Evolutionary conservation across 2,888 invertebrate genomes (phyloP).

Genomic region (Lumbricus terrestris): DNA sequence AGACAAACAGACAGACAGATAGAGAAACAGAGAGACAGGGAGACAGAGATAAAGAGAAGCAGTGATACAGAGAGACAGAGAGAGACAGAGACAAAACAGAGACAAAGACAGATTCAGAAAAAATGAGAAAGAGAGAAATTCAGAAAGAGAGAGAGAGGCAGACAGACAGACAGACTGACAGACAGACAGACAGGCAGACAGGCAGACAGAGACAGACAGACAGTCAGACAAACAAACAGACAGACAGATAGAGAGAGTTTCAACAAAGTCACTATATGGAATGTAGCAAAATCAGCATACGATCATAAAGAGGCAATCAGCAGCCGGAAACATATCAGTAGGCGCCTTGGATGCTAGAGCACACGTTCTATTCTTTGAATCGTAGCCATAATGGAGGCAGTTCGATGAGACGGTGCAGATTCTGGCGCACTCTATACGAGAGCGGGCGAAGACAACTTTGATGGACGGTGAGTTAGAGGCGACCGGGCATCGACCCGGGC

Average conservation of each 20-base stretch:
- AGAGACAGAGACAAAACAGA: no score
- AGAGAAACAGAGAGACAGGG: neutral
- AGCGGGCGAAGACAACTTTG: neutral
- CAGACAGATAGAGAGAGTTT: no score
- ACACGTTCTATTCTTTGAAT: neutral
- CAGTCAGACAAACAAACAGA: no score
- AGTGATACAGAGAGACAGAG: no score
- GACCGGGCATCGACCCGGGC: neutral
- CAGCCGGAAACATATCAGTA: neutral
- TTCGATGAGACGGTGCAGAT: neutral
- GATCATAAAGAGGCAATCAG: neutral
- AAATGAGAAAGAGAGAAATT: no score
- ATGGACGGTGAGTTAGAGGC: neutral
- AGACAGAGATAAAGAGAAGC: neutral
- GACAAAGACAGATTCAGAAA: no score
- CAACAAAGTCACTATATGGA: neutral
- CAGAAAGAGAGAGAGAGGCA: no score
- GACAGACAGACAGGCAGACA: no score
- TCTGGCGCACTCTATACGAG: neutral
- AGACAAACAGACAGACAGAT: no score
- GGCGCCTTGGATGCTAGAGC: neutral
- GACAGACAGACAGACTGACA: no score
- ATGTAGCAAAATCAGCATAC: neutral
- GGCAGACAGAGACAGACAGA: no score
- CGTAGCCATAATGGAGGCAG: neutral